Evolutionary conservation across 2,113 vertebrate genomes (phyloP), one percentile per base, ranked within the genome.

Genomic region (Tyto alba): DNA sequence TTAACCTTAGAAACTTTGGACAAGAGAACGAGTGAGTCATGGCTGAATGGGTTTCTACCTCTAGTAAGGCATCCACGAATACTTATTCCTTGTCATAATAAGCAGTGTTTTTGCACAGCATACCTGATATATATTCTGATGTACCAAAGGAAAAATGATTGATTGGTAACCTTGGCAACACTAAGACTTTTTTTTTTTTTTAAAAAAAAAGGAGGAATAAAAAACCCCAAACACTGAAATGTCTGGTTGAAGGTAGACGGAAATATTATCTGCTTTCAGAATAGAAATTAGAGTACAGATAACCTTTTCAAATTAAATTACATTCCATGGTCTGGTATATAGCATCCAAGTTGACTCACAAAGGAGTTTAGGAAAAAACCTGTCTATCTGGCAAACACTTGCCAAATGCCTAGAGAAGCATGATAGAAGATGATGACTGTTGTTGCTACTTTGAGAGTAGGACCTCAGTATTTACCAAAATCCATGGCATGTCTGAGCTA

Each of bases 211-310:
- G 11, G 19, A 3, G 2, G 17, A 34, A 52, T n/a, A 38, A 16
- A 6, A 56, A 40, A 6, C 19, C 7, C 30, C n/a, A n/a, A n/a
- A n/a, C n/a, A 25, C 32, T 45, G 86, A 80, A 82, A 77, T 80
- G 53, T 80, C 88, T 96, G 85, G 32, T 60, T 97, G 90, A 94
- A 95, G 74, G 56, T 68, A 93, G 82, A 90, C 0, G 16, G 47
- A 88, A 96, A 40, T 26, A 57, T 27, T n/a, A 95, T 90, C 68
- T 91, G 62, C 63, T 97, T 96, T 93, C 62, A 85, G 85, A 86
- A 80, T 27, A 85, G 85, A 95, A 96, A 93, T 92, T 96, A 95
- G 82, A 90, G 85, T 92, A 53, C 48, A 40, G 79, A 96, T 97
- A 93, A 96, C 66, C 50, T 96, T 95, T 96, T 69, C 56, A 86